These are phyloP conservation scores for Turritopsis dohrnii DNA, from an alignment of 30 jellyfish, hydroid and myxozoan species.

Conservation along the genomic window DNA sequence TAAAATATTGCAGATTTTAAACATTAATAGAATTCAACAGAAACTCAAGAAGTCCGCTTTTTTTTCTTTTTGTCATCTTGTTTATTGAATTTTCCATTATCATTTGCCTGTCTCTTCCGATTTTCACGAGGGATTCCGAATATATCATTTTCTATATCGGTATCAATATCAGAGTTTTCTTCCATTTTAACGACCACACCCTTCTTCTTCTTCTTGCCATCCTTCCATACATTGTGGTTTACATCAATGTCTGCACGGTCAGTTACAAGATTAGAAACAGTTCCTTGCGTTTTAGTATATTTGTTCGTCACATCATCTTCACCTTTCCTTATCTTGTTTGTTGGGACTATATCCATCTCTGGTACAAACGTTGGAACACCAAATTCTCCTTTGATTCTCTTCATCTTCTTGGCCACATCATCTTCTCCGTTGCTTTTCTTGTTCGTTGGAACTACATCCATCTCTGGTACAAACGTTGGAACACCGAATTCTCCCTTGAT, in stretches of 20 bases:
- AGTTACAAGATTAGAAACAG: not conserved
- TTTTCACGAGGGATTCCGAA: not conserved
- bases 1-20: too few relatives aligned
- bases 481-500: too few relatives aligned
- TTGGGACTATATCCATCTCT: not conserved
- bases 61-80: too few relatives aligned
- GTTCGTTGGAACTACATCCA: too few relatives aligned
- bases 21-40: too few relatives aligned
- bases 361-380: not conserved
- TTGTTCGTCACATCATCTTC: not conserved
- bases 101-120: too few relatives aligned
- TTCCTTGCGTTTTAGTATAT: not conserved
- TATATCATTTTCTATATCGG: not conserved
- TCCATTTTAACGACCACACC: not conserved
- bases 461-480: too few relatives aligned
- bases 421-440: not conserved
- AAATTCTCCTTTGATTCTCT: not conserved
- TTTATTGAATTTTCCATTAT: too few relatives aligned
- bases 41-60: too few relatives aligned
- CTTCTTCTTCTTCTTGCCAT: not conserved
- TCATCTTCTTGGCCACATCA: not conserved
- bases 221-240: not conserved
- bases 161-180: not conserved
- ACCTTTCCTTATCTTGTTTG: not conserved
- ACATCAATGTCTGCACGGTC: not conserved